Percentiles rank a stretch among this genome's conserved stretches.
Conservation (phyloP, 2,113 vertebrate genomes). For the Nycticorax nycticorax region DNA sequence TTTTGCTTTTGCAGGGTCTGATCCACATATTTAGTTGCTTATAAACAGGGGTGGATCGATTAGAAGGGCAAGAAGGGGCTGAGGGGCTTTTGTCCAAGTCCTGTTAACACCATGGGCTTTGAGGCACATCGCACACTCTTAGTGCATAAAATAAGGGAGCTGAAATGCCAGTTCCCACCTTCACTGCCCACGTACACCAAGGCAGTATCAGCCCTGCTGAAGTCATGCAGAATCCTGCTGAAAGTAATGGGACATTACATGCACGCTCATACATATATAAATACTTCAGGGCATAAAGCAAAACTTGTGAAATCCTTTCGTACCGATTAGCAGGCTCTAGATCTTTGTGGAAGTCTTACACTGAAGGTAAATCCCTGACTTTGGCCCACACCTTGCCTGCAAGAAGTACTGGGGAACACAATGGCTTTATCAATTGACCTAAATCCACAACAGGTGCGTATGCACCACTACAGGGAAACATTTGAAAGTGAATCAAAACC, state of each 20-base stretch:
- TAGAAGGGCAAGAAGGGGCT: not conserved
- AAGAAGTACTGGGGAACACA: not conserved
- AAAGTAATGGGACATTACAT: not conserved
- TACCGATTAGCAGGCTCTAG: not conserved
- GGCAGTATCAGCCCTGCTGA: not conserved
- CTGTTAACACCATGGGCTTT: not conserved
- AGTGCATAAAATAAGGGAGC: not conserved
- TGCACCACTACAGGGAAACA: accelerated
- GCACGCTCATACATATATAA: not conserved
- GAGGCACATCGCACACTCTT: not conserved
- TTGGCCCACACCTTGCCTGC: not conserved
- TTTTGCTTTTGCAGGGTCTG: not conserved
- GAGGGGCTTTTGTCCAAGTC: not conserved
- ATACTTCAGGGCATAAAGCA: not conserved
- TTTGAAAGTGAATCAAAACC: not conserved
- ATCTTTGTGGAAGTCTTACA: not conserved
- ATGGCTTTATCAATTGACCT: not conserved
- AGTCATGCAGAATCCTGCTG: not conserved
- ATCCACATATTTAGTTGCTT: not conserved
- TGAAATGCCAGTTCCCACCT: not conserved
- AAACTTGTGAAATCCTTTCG: not conserved
- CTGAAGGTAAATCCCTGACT: not conserved
- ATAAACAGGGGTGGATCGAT: not conserved
- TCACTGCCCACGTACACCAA: not conserved
- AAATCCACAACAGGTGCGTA: not conserved